Base-by-base conservation (phyloP, 2,113 vertebrate genomes). In the Zapus hudsonius region DNA sequence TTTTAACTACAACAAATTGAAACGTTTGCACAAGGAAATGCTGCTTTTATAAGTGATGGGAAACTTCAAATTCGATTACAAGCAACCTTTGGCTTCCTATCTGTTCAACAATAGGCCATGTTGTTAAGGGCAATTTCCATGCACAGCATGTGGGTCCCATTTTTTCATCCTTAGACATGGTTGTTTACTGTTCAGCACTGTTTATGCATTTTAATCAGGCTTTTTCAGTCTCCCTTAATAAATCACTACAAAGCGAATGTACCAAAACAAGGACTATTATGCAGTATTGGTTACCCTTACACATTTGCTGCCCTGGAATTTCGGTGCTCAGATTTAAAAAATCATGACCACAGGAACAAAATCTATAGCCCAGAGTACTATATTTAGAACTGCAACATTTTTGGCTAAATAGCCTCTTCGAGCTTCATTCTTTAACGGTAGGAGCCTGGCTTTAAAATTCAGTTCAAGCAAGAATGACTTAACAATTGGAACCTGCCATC, bases 81-180 rank as follows among this genome's bases (percentile, higher is more conserved):
- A 99, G 99, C 98, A 99, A 99, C 99, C 99, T 99, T 99, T 99
- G 99, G 99, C 99, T 99, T 99, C 98, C 98, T 98, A 98, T 98
- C 98, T 98, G 96, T 96, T 96, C 96, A 98, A 99, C 99, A 99
- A 99, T 99, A 98, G 99, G 97, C 98, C 96, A 98, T 98, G 98
- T 98, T 99, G 99, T 99, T 99, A 99, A 99, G 99, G 98, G 98
- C 98, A 99, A 99, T 99, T 99, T 99, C 98, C 99, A 99, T 99
- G 99, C 99, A 99, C 99, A 99, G 99, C 99, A 99, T 99, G 99
- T 99, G 99, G 99, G 98, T 98, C 98, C 98, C 98, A 98, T 98
- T 99, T 99, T 98, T 98, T 98, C 98, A 97, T 98, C 97, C 97
- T 98, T 97, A 98, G 98, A 99, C 98, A 99, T 99, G 99, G 98